phyloP scores from a whole-genome alignment of 1,140 invertebrate genomes.

The Probaryconus sp. region DNA sequence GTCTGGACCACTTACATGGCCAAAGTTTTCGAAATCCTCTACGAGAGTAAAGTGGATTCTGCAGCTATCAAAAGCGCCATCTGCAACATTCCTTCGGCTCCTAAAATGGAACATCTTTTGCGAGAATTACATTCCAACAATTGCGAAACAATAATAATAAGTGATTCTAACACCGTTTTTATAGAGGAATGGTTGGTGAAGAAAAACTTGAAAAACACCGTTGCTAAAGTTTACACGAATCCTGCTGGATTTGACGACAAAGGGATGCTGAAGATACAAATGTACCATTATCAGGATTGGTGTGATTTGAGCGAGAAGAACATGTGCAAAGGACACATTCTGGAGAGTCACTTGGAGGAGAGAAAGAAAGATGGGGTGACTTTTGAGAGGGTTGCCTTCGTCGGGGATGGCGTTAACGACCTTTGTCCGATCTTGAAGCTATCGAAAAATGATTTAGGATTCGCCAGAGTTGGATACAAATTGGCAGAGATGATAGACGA shows the following conservation, averaged over 20 bases:
- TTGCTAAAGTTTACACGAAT: conserved; percentile 86
- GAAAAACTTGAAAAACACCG: conserved; percentile 77
- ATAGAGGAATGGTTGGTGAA: conserved; percentile 83
- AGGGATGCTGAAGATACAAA: conserved; percentile 81
- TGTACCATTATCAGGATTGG: conserved; percentile 84
- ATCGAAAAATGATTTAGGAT: conserved; percentile 82
- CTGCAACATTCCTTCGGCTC: conserved; percentile 80
- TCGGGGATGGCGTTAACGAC: conserved; percentile 89
- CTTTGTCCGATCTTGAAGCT: conserved; percentile 85
- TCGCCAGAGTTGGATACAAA: conserved; percentile 81
- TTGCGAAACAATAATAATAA: conserved; percentile 87
- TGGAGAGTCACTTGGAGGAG: conserved; percentile 81
- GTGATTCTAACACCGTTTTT: conserved; percentile 88
- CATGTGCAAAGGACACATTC: conserved; percentile 87
- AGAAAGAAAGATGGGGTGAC: conserved; percentile 76
- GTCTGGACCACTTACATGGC: conserved; percentile 88
- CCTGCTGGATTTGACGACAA: conserved; percentile 83
- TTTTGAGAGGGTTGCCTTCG: conserved; percentile 82
- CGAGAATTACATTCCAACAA: conserved; percentile 77
- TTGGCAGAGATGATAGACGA: conserved; percentile 71
- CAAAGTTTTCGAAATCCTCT: conserved; percentile 84
- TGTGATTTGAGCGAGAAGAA: conserved; percentile 86
- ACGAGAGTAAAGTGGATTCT: conserved; percentile 78
- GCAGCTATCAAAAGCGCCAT: conserved; percentile 79
- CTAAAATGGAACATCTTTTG: conserved; percentile 82